phyloP scores from a whole-genome alignment of 23 tunicate genomes.

The Ascidia mentula region DNA sequence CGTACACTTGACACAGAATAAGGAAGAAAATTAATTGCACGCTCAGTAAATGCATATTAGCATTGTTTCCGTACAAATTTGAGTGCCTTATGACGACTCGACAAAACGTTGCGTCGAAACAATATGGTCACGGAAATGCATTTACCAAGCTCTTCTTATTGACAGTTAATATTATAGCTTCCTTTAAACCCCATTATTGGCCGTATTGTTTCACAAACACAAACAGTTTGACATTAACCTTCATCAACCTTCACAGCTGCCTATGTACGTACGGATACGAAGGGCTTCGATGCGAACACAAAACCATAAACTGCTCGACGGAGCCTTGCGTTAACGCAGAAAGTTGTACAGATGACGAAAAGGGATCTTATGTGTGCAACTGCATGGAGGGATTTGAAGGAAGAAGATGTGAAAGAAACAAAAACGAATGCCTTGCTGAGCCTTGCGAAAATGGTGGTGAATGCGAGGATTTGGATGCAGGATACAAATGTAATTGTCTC shows the following conservation, averaged over 20 bases:
- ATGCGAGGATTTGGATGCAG: constrained; percentile 8
- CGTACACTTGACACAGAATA: too few relatives aligned
- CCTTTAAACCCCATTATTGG: too few relatives aligned
- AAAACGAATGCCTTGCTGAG: neutral
- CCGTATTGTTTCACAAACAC: too few relatives aligned
- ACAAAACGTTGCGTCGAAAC: too few relatives aligned
- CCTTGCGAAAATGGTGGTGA: constrained; percentile 23
- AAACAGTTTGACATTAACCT: too few relatives aligned
- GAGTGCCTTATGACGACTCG: too few relatives aligned
- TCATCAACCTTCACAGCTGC: neutral
- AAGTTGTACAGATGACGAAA: neutral
- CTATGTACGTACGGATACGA: constrained; percentile 1
- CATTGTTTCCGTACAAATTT: too few relatives aligned
- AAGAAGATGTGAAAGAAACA: constrained; percentile 16
- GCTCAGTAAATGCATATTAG: too few relatives aligned
- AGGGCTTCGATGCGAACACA: neutral
- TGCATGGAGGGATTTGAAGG: constrained; percentile 36
- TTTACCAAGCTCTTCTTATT: too few relatives aligned
- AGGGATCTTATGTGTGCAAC: neutral
- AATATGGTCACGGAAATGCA: too few relatives aligned
- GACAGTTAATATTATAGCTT: too few relatives aligned
- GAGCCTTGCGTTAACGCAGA: neutral
- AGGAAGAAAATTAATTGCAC: too few relatives aligned
- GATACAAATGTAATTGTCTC: neutral
- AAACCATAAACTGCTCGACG: neutral